Evolutionary conservation across 1,140 invertebrate genomes (phyloP).

Genomic region (Globodera rostochiensis): DNA sequence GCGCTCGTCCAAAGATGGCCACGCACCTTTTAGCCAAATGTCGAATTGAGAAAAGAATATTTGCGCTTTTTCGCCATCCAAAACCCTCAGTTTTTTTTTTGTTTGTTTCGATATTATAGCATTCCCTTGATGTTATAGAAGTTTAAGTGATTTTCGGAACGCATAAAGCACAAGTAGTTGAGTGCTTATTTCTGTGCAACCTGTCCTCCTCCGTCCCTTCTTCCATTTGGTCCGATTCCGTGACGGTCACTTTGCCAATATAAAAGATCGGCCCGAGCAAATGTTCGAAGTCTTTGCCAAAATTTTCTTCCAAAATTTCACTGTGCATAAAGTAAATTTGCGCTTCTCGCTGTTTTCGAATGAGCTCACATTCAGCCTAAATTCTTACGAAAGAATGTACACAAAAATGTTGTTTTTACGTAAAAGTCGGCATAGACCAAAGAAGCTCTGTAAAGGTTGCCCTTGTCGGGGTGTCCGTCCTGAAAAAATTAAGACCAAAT

Average conservation of each 20-base stretch:
- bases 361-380: constrained; percentile 80
- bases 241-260: constrained; percentile 78
- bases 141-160: background rate
- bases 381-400: background rate
- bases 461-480: constrained; percentile 90
- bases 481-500: constrained; percentile 49
- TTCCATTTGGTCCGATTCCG: background rate
- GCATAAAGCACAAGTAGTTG: background rate
- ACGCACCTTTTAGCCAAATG: constrained; percentile 40
- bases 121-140: no score
- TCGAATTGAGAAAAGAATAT: constrained; percentile 33
- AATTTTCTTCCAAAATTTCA: constrained; percentile 75
- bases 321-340: constrained; percentile 90
- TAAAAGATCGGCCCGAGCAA: constrained; percentile 69
- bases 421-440: constrained; percentile 90
- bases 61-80: background rate
- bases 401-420: constrained; percentile 71
- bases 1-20: constrained; percentile 41
- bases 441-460: constrained; percentile 90
- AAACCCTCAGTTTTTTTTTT: no score
- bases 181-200: background rate
- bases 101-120: no score
- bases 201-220: constrained; percentile 12
- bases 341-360: constrained; percentile 89
- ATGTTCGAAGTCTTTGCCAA: constrained; percentile 66